Base-by-base conservation (phyloP, 2,888 invertebrate species). In the Criorhina ranunculi region DNA sequence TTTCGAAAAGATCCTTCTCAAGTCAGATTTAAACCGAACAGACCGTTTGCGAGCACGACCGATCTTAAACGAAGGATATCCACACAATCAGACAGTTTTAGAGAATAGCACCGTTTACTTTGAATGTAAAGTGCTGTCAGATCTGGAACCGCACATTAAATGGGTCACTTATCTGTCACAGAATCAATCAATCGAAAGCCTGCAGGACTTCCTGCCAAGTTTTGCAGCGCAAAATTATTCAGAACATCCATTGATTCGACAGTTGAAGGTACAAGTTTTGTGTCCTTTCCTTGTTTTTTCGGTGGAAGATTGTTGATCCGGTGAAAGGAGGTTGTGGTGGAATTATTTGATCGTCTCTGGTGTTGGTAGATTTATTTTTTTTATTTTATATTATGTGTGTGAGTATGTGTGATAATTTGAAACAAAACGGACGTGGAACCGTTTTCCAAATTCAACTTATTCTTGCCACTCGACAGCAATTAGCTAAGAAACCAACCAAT, bases 11-110 rank as follows among this genome's bases (percentile, higher is more conserved):
- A 15, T n/a, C 3, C 42, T 42, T 37, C 1, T 33, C 35, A 12
- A 17, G 8, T 31, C 35, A 46, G 24, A 33, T 31, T 67, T 40
- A 9, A 0, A 64, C 15, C 24, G n/a, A 15, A 69, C 46, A 79
- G 98, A 97, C 91, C 95, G 97, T 86, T 95, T 95, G 89, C 96
- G 97, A 85, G 95, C 96, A 89, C 95, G 95, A 90, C 98, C 98
- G 42, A 95, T 97, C 90, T 96, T 98, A 90, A 95, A 94, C 91
- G 95, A 95, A 90, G 95, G 95, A 83, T 95, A 94, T 91, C 97
- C 97, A 33, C 94, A 95, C 89, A 98, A 98, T 92, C 92, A 94
- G 89, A 98, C 98, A 1, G 95, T 94, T 17, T 88, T 95, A 86
- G 93, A 95, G 62, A 96, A 97, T 89, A 94, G 94, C 60, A 95